These are phyloP conservation scores for Labeo calbasu DNA, from an alignment of 2,797 vertebrate species.

Conservation along the genomic window DNA sequence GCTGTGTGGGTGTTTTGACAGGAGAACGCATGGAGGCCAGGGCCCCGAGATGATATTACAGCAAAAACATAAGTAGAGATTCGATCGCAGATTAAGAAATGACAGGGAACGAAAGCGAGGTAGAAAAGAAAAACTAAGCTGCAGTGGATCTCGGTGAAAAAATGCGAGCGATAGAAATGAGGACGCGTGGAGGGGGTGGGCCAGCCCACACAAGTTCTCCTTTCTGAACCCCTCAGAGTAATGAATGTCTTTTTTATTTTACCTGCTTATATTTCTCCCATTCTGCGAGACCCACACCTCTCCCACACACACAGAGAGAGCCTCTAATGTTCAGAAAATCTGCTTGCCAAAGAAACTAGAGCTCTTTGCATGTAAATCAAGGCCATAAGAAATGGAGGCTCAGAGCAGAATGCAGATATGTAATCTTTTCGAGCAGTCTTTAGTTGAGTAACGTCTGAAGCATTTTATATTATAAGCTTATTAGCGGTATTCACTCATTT, in stretches of 20 bases:
- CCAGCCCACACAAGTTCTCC: slow-evolving; percentile 68
- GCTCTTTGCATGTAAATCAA: slow-evolving; percentile 43
- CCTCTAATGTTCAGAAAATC: slow-evolving; percentile 59
- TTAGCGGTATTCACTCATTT: neutral
- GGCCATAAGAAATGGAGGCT: slow-evolving; percentile 19
- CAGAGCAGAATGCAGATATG: slow-evolving; percentile 10
- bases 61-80: slow-evolving; percentile 34
- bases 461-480: neutral
- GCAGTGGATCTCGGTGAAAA: slow-evolving; percentile 37
- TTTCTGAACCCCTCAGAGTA: slow-evolving; percentile 66
- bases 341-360: slow-evolving; percentile 29
- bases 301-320: slow-evolving; percentile 57
- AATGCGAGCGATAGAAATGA: slow-evolving; percentile 54
- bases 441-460: slow-evolving; percentile 3
- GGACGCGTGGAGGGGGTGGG: slow-evolving; percentile 64
- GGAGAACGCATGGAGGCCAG: slow-evolving; percentile 3
- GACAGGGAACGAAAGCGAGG: neutral
- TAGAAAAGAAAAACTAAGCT: slow-evolving; percentile 29
- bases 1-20: slow-evolving; percentile 48
- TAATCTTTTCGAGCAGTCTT: slow-evolving; percentile 1
- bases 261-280: slow-evolving; percentile 63
- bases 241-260: slow-evolving; percentile 64
- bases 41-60: slow-evolving; percentile 27
- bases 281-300: slow-evolving; percentile 63
- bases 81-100: slow-evolving; percentile 35